Percentiles rank a stretch among this genome's conserved stretches.
Evolutionary conservation across 2,888 invertebrate genomes (phyloP).

Genomic region (Pegoplata infirma): DNA sequence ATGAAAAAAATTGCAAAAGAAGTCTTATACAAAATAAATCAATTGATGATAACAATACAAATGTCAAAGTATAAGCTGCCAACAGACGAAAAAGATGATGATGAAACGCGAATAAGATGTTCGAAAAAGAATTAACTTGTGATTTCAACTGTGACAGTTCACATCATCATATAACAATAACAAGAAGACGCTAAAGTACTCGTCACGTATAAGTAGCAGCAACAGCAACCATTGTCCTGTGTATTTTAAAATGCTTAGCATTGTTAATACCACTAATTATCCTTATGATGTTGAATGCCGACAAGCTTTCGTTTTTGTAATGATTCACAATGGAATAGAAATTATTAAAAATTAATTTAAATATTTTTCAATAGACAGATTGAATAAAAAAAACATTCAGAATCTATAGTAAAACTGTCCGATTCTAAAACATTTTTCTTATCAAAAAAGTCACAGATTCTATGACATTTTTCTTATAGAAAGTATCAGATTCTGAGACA

Average conservation of each 20-base stretch:
- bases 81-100: conserved; percentile 34
- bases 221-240: conserved; percentile 38
- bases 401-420: too few relatives aligned
- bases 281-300: conserved; percentile 63
- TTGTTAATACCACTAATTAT: conserved; percentile 74
- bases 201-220: background rate
- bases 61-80: conserved; percentile 18
- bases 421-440: too few relatives aligned
- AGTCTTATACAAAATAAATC: conserved; percentile 50
- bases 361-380: too few relatives aligned
- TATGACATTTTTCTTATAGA: too few relatives aligned
- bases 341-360: too few relatives aligned
- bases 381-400: too few relatives aligned
- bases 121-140: conserved; percentile 72
- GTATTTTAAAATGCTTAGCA: conserved; percentile 70
- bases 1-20: conserved; percentile 11
- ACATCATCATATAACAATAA: conserved; percentile 66
- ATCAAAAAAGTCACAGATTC: too few relatives aligned
- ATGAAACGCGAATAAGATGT: conserved; percentile 56
- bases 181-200: background rate
- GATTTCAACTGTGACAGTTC: conserved; percentile 76
- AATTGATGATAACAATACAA: conserved; percentile 39
- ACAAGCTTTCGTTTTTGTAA: conserved; percentile 48
- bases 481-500: too few relatives aligned
- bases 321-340: too few relatives aligned